Conservation (phyloP, 2,888 invertebrate species). For the Spodoptera littoralis region DNA sequence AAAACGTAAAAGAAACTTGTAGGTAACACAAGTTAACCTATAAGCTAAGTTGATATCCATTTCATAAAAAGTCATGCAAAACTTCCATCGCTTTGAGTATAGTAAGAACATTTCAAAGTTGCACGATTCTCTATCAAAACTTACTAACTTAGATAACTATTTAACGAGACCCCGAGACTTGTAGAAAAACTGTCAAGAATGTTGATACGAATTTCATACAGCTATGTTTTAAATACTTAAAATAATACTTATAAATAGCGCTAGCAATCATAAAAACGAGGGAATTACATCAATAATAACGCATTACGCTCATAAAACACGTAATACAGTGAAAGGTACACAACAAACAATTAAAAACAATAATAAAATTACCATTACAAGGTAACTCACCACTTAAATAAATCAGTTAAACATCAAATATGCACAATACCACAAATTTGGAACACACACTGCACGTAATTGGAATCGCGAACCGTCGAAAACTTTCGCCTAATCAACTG, state of each 20-base stretch:
- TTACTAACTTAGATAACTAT: slow-evolving; percentile 35
- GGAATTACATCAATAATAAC: slow-evolving; percentile 26
- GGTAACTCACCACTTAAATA: slow-evolving; percentile 53
- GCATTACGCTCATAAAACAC: slow-evolving; percentile 22
- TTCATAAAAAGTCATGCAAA: slow-evolving; percentile 31
- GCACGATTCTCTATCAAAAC: slow-evolving; percentile 38
- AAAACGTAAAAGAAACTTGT: background rate
- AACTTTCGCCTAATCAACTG: slow-evolving; percentile 72
- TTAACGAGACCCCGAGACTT: slow-evolving; percentile 28
- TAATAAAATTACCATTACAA: slow-evolving; percentile 46
- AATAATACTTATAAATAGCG: too few relatives aligned
- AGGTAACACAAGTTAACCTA: too few relatives aligned
- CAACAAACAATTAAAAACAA: slow-evolving; percentile 42
- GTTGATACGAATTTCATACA: slow-evolving; percentile 24
- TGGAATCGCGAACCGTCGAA: slow-evolving; percentile 56
- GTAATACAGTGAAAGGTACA: slow-evolving; percentile 32
- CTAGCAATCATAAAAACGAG: background rate
- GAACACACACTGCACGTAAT: slow-evolving; percentile 67
- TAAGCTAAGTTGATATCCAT: slow-evolving; percentile 14
- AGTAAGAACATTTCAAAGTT: slow-evolving; percentile 35
- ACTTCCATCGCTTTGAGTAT: slow-evolving; percentile 37
- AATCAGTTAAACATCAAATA: slow-evolving; percentile 63
- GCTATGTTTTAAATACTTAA: too few relatives aligned
- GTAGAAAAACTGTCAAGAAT: slow-evolving; percentile 18
- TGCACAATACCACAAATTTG: slow-evolving; percentile 63